These are phyloP conservation scores for Pomacea maculata DNA, from an alignment of 1,140 invertebrate genomes.

Conservation along the genomic window DNA sequence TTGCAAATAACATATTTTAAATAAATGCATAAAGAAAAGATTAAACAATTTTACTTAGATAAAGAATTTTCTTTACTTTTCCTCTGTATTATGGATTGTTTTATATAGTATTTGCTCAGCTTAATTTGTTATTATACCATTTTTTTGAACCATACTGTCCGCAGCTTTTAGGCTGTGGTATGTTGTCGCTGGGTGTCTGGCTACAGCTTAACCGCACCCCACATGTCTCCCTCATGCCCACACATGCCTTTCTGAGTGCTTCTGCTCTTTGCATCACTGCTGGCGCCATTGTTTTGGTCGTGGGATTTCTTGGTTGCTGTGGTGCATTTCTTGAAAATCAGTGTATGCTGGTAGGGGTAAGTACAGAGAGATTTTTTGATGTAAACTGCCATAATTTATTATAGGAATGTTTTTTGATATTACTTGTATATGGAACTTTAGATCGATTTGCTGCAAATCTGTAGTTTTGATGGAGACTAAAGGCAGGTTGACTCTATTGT, in stretches of 20 bases:
- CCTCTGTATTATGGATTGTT: neutral
- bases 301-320: slow-evolving; percentile 89
- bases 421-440: neutral
- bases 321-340: slow-evolving; percentile 86
- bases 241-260: slow-evolving; percentile 51
- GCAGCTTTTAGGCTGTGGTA: slow-evolving; percentile 76
- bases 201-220: slow-evolving; percentile 68
- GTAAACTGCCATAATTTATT: too few relatives aligned
- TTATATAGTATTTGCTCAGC: neutral
- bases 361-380: slow-evolving; percentile 37
- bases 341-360: slow-evolving; percentile 83
- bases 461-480: too few relatives aligned
- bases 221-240: slow-evolving; percentile 41
- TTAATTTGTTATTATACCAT: neutral
- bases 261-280: slow-evolving; percentile 70
- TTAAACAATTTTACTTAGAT: neutral
- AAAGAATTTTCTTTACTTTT: neutral
- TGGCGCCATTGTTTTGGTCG: slow-evolving; percentile 81
- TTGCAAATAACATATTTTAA: too few relatives aligned
- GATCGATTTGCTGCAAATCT: neutral
- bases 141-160: slow-evolving; percentile 42
- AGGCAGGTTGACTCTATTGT: too few relatives aligned
- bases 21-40: too few relatives aligned
- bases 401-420: neutral
- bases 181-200: slow-evolving; percentile 79